Base-by-base conservation (phyloP, 2,888 invertebrate species). In the Agrochola lychnidis region DNA sequence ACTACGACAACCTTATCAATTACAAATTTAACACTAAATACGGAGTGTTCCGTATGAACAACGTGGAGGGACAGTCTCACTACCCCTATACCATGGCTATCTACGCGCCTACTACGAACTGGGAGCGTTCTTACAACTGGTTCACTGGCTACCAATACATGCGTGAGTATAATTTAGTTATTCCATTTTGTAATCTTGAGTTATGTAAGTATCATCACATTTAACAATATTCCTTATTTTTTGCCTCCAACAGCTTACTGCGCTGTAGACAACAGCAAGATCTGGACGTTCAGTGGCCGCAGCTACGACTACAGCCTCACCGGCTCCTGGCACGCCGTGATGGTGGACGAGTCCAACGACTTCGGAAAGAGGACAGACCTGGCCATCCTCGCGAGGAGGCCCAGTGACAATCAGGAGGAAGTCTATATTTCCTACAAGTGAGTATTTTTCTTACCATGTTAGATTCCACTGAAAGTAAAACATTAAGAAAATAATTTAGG, bases 271-370 rank as follows among this genome's bases (percentile, higher is more conserved):
- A 94, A 96, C 61, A 96, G 94, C 68, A 93, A 93, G 73, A 95
- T 97, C 69, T 96, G 94, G 84, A 98, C 98, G 2, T 98, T 98
- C 93, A 98, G 98, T 93, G 97, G 97, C 89, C 97, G 96, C 63
- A 96, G 96, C 69, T 98, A 97, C 90, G 94, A 97, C 22, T 95
- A 97, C 86, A 92, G 95, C 84, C 96, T 89, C 92, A 96, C 88
- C 12, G 89, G 91, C 88, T 97, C 97, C 61, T 98, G 98, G 98
- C 97, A 98, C 87, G 97, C 97, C 0, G 95, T 97, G 77, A 92
- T 97, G 91, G 96, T 97, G 56, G 96, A 97, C 81, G 94, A 94
- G 59, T 88, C 89, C 61, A 85, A 92, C 77, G 76, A 92, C 74
- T 87, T 88, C 42, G 70, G 16, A 25, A 36, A 72, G 30, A 19